Conservation (phyloP, 2,797 vertebrate genomes). For the Danio jaintianensis region DNA sequence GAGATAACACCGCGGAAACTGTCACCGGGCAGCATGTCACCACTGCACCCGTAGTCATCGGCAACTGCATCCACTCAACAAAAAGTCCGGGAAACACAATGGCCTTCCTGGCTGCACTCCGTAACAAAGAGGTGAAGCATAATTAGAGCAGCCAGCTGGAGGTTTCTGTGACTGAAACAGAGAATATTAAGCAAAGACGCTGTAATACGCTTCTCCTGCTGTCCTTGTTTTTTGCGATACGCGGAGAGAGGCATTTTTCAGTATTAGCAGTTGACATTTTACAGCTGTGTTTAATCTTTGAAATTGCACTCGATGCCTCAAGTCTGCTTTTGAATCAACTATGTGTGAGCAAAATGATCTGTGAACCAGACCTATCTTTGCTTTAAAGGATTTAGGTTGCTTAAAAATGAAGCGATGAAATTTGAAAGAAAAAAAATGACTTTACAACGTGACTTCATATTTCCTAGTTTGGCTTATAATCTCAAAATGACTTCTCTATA, state of each 20-base stretch:
- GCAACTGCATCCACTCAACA: constrained; percentile 39
- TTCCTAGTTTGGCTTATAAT: not conserved
- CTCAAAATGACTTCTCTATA: not conserved
- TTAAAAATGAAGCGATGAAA: not conserved
- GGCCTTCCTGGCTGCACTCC: constrained; percentile 30
- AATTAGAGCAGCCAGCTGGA: constrained; percentile 47
- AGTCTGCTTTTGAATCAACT: constrained; percentile 19
- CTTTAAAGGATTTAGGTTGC: not conserved
- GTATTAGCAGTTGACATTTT: constrained; percentile 25
- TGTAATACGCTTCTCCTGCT: constrained; percentile 1
- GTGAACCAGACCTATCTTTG: not conserved
- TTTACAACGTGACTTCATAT: not conserved
- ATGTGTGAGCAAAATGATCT: not conserved
- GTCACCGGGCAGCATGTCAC: constrained; percentile 39
- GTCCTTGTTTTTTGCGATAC: constrained; percentile 12
- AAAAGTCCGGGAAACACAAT: constrained; percentile 46
- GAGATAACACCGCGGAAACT: constrained; percentile 54
- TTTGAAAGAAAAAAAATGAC: too few relatives aligned
- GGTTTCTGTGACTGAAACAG: constrained; percentile 26
- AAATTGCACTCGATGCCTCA: constrained; percentile 17
- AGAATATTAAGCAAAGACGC: constrained; percentile 7
- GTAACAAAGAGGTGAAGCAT: constrained; percentile 28
- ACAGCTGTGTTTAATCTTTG: constrained; percentile 35
- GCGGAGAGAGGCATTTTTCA: constrained; percentile 10
- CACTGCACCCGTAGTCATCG: constrained; percentile 7